Conservation (phyloP, 1,140 invertebrate species). For the Diachasma alloeum region DNA sequence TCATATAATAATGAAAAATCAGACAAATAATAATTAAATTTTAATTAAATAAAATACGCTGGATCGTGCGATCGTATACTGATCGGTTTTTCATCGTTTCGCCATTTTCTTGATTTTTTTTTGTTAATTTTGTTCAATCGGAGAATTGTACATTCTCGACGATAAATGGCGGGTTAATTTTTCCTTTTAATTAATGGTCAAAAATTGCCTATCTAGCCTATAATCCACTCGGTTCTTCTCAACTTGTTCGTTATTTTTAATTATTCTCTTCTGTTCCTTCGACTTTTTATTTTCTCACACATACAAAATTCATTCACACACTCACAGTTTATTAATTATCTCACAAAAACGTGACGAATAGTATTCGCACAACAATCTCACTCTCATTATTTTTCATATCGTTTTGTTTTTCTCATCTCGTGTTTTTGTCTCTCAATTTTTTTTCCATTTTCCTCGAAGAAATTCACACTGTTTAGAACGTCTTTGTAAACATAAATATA, state of each 20-base stretch:
- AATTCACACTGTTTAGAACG: neutral
- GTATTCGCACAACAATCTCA: neutral
- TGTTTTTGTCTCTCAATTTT: neutral
- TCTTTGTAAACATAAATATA: neutral
- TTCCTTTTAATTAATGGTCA: slow-evolving; percentile 37
- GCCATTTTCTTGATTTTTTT: neutral
- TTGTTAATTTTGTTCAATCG: neutral
- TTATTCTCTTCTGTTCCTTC: slow-evolving; percentile 11
- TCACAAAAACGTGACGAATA: neutral
- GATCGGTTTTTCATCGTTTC: slow-evolving; percentile 4
- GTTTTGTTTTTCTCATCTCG: neutral
- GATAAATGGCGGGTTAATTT: slow-evolving; percentile 4
- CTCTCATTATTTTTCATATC: neutral
- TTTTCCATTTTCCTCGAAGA: neutral
- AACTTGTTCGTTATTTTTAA: slow-evolving; percentile 20
- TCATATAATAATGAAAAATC: slow-evolving; percentile 1
- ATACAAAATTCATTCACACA: slow-evolving; percentile 23
- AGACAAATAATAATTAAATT: slow-evolving; percentile 8
- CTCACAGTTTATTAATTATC: neutral
- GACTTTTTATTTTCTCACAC: slow-evolving; percentile 22
- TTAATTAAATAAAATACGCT: slow-evolving; percentile 9
- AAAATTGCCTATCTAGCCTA: slow-evolving; percentile 61
- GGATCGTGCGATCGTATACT: slow-evolving; percentile 17
- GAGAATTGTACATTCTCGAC: neutral
- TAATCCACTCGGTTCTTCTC: slow-evolving; percentile 29